A percentile compares a stretch with the other conserved stretches of the same genome.
Evolutionary conservation across 2,797 vertebrate genomes (phyloP).

Genomic region (Enteromius mattozi): DNA sequence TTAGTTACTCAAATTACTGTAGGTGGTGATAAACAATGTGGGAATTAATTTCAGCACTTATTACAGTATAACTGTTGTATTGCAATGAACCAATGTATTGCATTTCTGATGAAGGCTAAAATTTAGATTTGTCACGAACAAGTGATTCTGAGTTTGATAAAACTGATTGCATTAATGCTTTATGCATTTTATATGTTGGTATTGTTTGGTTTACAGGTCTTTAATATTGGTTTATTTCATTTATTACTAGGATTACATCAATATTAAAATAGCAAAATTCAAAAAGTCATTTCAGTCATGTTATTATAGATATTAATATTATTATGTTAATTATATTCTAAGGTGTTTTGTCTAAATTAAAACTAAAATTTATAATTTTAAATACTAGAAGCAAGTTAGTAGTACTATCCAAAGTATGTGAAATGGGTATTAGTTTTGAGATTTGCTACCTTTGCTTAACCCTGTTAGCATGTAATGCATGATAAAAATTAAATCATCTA

Average conservation of each 20-base stretch:
- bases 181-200: neutral
- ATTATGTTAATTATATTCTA: neutral
- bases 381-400: neutral
- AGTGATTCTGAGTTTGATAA: neutral
- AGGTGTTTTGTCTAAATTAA: neutral
- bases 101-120: neutral
- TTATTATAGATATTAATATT: neutral
- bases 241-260: neutral
- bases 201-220: neutral
- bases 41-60: neutral
- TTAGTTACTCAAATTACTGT: neutral
- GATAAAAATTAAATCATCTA: neutral
- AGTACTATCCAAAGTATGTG: neutral
- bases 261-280: neutral
- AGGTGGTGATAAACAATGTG: neutral
- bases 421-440: neutral
- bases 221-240: neutral
- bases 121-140: neutral
- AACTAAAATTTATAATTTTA: neutral
- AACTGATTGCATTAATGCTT: neutral
- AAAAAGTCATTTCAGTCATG: neutral
- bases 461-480: neutral
- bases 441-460: neutral
- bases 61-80: neutral
- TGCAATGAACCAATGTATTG: neutral